phyloP scores from a whole-genome alignment of 1,140 invertebrate species.

The Colletes gigas region DNA sequence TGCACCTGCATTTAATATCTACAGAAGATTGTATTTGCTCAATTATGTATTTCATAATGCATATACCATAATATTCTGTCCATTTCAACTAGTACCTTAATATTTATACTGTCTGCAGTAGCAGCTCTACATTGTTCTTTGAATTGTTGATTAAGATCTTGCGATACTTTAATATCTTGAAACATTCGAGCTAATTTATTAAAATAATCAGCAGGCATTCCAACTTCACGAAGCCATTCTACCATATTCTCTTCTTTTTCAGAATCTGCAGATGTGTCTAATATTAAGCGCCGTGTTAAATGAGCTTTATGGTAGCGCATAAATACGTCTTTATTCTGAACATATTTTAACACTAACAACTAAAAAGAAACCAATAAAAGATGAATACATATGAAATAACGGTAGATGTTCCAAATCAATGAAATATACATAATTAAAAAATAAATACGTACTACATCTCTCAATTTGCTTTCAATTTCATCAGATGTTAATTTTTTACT shows the following conservation, averaged over 20 bases:
- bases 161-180: constrained; percentile 99
- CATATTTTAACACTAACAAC: constrained; percentile 98
- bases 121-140: constrained; percentile 85
- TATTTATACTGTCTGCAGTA: constrained; percentile 87
- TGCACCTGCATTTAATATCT: constrained; percentile 98
- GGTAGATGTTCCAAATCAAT: neutral
- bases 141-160: constrained; percentile 98
- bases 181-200: constrained; percentile 98
- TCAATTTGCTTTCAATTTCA: constrained; percentile 96
- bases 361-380: constrained; percentile 73
- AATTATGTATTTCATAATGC: neutral
- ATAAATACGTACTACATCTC: constrained; percentile 89
- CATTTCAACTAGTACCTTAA: constrained; percentile 81
- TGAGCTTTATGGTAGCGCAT: constrained; percentile 99
- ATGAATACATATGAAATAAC: constrained; percentile 6
- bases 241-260: constrained; percentile 99
- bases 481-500: constrained; percentile 98
- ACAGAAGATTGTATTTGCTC: constrained; percentile 17
- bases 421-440: constrained; percentile 11
- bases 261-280: constrained; percentile 98
- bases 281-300: constrained; percentile 95
- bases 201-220: constrained; percentile 99
- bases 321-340: constrained; percentile 99
- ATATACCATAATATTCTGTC: neutral
- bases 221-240: constrained; percentile 96